These are phyloP conservation scores for Chrysaora quinquecirrha DNA, from an alignment of 30 jellyfish, hydroid and myxozoan genomes.

Conservation along the genomic window DNA sequence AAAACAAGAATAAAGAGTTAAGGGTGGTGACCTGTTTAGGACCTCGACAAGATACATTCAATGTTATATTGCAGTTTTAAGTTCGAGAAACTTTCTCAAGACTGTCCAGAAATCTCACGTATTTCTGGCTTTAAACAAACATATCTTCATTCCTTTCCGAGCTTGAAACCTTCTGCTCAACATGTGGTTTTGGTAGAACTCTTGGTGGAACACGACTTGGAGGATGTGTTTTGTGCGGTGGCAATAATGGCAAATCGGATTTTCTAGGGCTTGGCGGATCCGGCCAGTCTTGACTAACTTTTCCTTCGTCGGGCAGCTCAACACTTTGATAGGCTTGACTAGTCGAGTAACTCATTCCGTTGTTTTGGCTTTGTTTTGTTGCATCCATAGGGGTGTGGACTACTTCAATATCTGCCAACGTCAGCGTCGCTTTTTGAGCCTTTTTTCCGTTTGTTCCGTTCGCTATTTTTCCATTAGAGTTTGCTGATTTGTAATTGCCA, in stretches of 20 bases:
- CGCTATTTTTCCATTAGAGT: not conserved
- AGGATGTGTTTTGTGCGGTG: slow-evolving; percentile 7
- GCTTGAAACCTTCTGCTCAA: no score
- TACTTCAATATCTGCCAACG: slow-evolving; percentile 55
- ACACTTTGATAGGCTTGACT: slow-evolving; percentile 16
- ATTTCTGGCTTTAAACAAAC: no score
- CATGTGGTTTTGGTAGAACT: slow-evolving; percentile 61
- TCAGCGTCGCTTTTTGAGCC: not conserved
- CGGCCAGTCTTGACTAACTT: slow-evolving; percentile 34
- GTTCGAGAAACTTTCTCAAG: no score
- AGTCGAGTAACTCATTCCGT: slow-evolving; percentile 20
- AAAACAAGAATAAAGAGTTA: no score
- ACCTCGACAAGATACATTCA: no score
- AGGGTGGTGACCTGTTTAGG: no score
- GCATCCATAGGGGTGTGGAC: slow-evolving; percentile 67
- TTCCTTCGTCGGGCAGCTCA: not conserved
- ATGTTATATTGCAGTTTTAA: no score
- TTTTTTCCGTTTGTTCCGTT: not conserved
- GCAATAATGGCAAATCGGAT: not conserved
- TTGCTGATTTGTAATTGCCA: slow-evolving; percentile 12
- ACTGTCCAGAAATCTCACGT: no score
- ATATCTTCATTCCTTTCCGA: no score
- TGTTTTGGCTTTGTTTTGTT: not conserved
- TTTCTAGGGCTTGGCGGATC: slow-evolving; percentile 36
- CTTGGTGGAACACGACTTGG: slow-evolving; percentile 61